Base-by-base conservation (phyloP, 2,797 vertebrate genomes). In the Hemibagrus guttatus region DNA sequence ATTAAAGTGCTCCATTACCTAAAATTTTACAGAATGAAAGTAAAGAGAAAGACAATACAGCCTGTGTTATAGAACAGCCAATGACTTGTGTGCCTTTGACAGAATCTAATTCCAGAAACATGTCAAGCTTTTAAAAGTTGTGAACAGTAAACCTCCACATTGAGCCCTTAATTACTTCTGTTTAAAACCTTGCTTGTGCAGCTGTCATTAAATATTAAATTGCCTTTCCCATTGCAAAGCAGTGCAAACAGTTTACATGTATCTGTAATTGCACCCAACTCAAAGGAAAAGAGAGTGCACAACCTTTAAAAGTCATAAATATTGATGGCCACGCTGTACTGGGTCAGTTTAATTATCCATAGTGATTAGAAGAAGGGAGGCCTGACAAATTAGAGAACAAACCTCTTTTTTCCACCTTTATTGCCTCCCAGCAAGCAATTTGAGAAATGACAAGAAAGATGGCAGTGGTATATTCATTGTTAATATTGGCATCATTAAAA, bases 121-220 rank as follows among this genome's bases (percentile, higher is more conserved):
- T 26, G 19, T 59, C 23, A 61, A 46, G 13, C 23, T 46, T 82
- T 89, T 87, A 26, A 81, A 52, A 85, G 16, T 46, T 5, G 12
- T 74, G 3, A 75, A 16, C 2, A 66, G n/a, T 72, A 66, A 88
- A 39, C 68, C 28, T 12, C 16, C 66, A 76, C 75, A 84, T 17
- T 58, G 69, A 49, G 7, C 19, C 54, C 54, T 84, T 83, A 89
- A 90, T 89, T 84, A 84, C 72, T 56, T 83, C 54, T 90, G 66
- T 84, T 69, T 84, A 84, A 85, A 87, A 35, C 80, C 59, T 61
- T 42, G n/a, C 63, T 61, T 88, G 80, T 88, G 87, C 86, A 86
- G 84, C 84, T 86, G 54, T 69, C 81, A 90, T 90, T 89, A 90
- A 90, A 89, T 84, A 84, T 88, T 86, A 76, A 88, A 87, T 87